A percentile compares a stretch with the other conserved stretches of the same genome.
Conservation (phyloP, 2,797 vertebrate genomes). For the Chaetodon trifasciatus region DNA sequence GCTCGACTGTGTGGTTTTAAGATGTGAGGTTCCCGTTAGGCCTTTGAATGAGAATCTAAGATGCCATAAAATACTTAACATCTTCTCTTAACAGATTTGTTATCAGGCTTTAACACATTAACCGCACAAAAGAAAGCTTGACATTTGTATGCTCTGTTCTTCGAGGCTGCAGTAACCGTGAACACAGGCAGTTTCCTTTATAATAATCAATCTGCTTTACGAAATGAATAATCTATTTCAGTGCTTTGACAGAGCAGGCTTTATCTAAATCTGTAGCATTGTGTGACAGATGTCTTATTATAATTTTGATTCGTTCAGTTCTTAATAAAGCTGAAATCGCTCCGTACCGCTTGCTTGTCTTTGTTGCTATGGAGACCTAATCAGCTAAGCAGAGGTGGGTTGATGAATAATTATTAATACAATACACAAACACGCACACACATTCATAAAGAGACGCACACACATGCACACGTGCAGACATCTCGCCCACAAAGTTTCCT, state of each 20-base stretch:
- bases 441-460: neutral
- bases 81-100: slow-evolving; percentile 39
- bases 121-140: slow-evolving; percentile 21
- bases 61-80: slow-evolving; percentile 24
- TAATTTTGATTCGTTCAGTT: slow-evolving; percentile 49
- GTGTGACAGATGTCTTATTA: slow-evolving; percentile 59
- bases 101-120: slow-evolving; percentile 26
- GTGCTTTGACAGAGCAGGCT: slow-evolving; percentile 4
- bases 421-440: slow-evolving; percentile 24
- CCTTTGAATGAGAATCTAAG: slow-evolving; percentile 23
- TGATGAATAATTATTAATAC: slow-evolving; percentile 71
- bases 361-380: slow-evolving; percentile 78
- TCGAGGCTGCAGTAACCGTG: slow-evolving; percentile 2
- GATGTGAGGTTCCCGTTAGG: slow-evolving; percentile 23
- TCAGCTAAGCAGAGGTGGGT: slow-evolving; percentile 72
- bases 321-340: slow-evolving; percentile 47
- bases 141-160: slow-evolving; percentile 5
- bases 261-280: slow-evolving; percentile 35
- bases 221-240: slow-evolving; percentile 13
- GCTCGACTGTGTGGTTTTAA: slow-evolving; percentile 60
- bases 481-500: slow-evolving; percentile 52
- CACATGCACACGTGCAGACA: slow-evolving; percentile 30
- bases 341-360: slow-evolving; percentile 34
- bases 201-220: slow-evolving; percentile 1
- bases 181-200: slow-evolving; percentile 20